Evolutionary conservation across 2,113 vertebrate genomes (phyloP).

Genomic region (Microcebus lehilahytsara): DNA sequence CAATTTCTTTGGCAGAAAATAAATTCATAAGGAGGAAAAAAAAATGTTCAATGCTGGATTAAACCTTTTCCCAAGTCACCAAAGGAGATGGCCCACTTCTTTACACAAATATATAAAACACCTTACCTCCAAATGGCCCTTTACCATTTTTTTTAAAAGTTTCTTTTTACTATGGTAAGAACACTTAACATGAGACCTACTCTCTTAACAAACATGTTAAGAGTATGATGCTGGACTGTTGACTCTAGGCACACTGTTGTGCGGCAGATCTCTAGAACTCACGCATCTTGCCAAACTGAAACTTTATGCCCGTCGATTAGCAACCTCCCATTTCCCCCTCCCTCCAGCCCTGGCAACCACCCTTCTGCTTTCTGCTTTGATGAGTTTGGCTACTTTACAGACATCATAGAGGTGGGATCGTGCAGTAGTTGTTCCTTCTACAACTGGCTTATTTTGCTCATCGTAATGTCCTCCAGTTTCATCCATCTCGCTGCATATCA

Average conservation of each 20-base stretch:
- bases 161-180: background rate
- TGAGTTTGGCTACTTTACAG: background rate
- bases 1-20: slow-evolving; percentile 62
- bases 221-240: too few species aligned
- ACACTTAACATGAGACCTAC: background rate
- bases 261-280: background rate
- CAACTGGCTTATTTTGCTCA: background rate
- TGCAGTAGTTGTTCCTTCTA: background rate
- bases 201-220: background rate
- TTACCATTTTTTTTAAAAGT: background rate
- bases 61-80: slow-evolving; percentile 49
- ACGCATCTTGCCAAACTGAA: background rate
- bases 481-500: background rate
- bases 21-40: slow-evolving; percentile 53
- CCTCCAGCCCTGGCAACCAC: background rate
- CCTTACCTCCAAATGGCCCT: background rate
- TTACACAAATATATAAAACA: background rate
- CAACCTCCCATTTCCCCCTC: background rate
- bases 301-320: too few species aligned
- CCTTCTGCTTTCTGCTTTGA: background rate
- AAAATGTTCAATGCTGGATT: slow-evolving; percentile 17
- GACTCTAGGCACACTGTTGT: background rate
- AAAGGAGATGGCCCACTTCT: background rate
- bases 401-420: background rate
- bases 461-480: background rate